Conservation (phyloP, 2,888 invertebrate genomes). For the Eilema caniola region DNA sequence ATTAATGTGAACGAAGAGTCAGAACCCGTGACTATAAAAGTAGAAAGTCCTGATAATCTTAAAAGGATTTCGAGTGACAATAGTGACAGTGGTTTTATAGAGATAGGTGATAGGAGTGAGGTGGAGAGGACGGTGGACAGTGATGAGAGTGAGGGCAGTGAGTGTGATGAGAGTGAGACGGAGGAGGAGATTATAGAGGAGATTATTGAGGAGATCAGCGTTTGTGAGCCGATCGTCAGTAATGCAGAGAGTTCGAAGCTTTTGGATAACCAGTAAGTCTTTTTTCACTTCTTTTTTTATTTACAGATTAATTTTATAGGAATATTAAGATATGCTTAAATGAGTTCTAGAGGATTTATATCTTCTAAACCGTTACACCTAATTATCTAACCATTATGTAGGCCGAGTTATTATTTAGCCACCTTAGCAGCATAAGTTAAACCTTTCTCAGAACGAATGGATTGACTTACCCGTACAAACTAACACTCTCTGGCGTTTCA, state of each 20-base stretch:
- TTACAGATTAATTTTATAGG: not conserved
- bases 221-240: conserved; percentile 31
- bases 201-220: conserved; percentile 55
- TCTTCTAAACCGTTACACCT: too few relatives aligned
- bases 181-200: conserved; percentile 66
- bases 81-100: conserved; percentile 84
- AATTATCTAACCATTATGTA: too few relatives aligned
- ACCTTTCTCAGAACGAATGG: too few relatives aligned
- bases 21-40: conserved; percentile 65
- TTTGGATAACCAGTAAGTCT: conserved; percentile 45
- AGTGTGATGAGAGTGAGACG: conserved; percentile 61
- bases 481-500: too few relatives aligned
- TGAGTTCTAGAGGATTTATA: too few relatives aligned
- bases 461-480: too few relatives aligned
- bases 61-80: conserved; percentile 79
- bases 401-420: too few relatives aligned
- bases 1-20: conserved; percentile 62
- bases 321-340: too few relatives aligned
- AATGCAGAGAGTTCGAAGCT: conserved; percentile 14
- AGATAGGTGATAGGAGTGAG: conserved; percentile 73
- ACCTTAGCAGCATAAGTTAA: too few relatives aligned
- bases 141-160: conserved; percentile 61
- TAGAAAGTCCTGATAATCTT: conserved; percentile 65
- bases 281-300: not conserved
- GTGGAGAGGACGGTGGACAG: conserved; percentile 64